A percentile compares a stretch with the other conserved stretches of the same genome.
Conservation (phyloP, 2,888 invertebrate species). For the Sisyra terminalis region DNA sequence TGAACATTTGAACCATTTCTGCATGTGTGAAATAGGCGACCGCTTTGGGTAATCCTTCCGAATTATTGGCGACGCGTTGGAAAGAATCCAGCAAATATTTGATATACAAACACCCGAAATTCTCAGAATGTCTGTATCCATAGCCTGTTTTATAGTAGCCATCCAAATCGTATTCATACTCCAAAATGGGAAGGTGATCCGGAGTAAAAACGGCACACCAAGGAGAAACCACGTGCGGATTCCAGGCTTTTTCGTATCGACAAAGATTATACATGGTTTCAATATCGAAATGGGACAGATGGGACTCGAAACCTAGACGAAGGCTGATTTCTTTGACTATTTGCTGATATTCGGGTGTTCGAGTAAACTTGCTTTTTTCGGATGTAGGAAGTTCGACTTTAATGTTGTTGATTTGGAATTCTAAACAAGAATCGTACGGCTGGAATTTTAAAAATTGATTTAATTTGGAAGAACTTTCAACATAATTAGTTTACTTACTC, state of each 20-base stretch:
- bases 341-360: slow-evolving; percentile 26
- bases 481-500: too few relatives aligned
- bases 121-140: slow-evolving; percentile 44
- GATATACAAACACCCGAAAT: slow-evolving; percentile 53
- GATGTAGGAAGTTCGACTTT: slow-evolving; percentile 16
- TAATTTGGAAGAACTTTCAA: too few relatives aligned
- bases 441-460: slow-evolving; percentile 19
- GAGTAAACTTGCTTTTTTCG: slow-evolving; percentile 28
- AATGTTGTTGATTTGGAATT: slow-evolving; percentile 31
- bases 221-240: slow-evolving; percentile 41
- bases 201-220: slow-evolving; percentile 67
- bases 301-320: slow-evolving; percentile 46
- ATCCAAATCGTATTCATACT: slow-evolving; percentile 61
- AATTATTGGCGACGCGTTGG: slow-evolving; percentile 34
- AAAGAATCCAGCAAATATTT: slow-evolving; percentile 58
- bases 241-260: slow-evolving; percentile 67
- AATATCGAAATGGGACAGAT: slow-evolving; percentile 35
- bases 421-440: slow-evolving; percentile 45
- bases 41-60: slow-evolving; percentile 36
- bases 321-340: slow-evolving; percentile 38
- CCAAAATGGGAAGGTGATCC: slow-evolving; percentile 51
- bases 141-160: slow-evolving; percentile 61
- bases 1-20: slow-evolving; percentile 37
- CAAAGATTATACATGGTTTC: slow-evolving; percentile 62
- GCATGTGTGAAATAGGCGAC: slow-evolving; percentile 52